phyloP scores from a whole-genome alignment of 2,888 invertebrate genomes.

The Caenorhabditis uteleia region DNA sequence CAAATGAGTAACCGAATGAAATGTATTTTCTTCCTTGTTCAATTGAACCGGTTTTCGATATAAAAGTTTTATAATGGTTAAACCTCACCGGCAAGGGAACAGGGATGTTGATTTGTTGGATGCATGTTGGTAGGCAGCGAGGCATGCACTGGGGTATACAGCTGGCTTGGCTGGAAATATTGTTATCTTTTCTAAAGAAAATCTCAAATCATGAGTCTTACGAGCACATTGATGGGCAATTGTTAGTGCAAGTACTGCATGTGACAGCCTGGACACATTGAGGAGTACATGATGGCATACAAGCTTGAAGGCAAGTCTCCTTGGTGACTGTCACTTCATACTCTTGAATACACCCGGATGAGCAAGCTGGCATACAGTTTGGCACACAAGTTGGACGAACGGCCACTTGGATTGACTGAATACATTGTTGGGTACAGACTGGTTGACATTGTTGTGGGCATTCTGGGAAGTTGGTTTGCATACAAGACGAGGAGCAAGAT shows the following conservation, averaged over 20 bases:
- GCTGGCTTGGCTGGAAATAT: slow-evolving; percentile 38
- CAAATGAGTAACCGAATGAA: neutral
- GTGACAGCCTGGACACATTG: slow-evolving; percentile 50
- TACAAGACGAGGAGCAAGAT: slow-evolving; percentile 36
- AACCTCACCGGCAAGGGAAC: slow-evolving; percentile 15
- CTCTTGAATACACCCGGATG: slow-evolving; percentile 35
- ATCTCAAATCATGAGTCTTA: slow-evolving; percentile 10
- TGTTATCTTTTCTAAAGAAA: neutral
- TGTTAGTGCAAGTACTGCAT: slow-evolving; percentile 52
- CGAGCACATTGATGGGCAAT: slow-evolving; percentile 49
- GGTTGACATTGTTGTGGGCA: slow-evolving; percentile 47
- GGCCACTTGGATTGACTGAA: slow-evolving; percentile 42
- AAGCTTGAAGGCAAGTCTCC: slow-evolving; percentile 35
- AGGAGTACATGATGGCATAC: slow-evolving; percentile 36
- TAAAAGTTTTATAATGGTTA: slow-evolving; percentile 2
- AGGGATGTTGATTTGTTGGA: slow-evolving; percentile 46
- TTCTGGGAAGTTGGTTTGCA: slow-evolving; percentile 28
- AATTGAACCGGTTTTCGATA: too few relatives aligned
- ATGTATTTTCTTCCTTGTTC: neutral
- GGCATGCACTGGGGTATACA: slow-evolving; percentile 53
- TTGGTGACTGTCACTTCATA: slow-evolving; percentile 27
- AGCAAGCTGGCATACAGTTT: slow-evolving; percentile 47
- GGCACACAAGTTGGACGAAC: slow-evolving; percentile 45
- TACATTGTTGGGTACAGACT: slow-evolving; percentile 41
- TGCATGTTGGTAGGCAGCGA: slow-evolving; percentile 50